A percentile compares a stretch with the other conserved stretches of the same genome.
phyloP scores from a whole-genome alignment of 2,797 vertebrate species.

The Mycteria americana region DNA sequence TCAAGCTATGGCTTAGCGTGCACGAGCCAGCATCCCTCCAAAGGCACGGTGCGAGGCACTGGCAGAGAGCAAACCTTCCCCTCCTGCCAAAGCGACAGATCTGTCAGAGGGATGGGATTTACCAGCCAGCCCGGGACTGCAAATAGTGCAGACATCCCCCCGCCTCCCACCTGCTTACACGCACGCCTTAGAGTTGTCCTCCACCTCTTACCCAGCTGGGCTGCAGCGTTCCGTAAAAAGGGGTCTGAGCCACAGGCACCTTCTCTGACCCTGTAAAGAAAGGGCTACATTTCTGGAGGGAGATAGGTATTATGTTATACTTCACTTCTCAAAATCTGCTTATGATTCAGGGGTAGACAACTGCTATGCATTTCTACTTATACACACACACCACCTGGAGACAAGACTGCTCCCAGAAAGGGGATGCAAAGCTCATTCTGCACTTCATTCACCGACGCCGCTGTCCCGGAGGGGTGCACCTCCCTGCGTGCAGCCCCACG shows the following conservation, averaged over 20 bases:
- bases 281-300: neutral
- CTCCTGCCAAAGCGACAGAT: neutral
- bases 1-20: neutral
- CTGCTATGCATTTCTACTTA: neutral
- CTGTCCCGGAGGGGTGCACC: neutral
- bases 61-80: neutral
- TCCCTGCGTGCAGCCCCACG: neutral
- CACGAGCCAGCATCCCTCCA: neutral
- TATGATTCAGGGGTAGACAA: neutral
- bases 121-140: neutral
- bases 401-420: neutral
- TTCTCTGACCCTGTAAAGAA: neutral
- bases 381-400: neutral
- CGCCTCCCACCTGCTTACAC: neutral
- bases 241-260: neutral
- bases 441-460: fast-evolving
- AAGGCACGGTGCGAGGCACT: fast-evolving
- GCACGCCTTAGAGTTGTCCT: neutral
- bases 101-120: neutral
- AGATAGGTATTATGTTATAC: fast-evolving
- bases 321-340: neutral
- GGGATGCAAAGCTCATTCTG: neutral
- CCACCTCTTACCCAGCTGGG: neutral
- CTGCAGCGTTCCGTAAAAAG: neutral
- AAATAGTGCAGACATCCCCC: neutral